Evolutionary conservation across 23 tunicate species (phyloP).

Genomic region (Styela clava): DNA sequence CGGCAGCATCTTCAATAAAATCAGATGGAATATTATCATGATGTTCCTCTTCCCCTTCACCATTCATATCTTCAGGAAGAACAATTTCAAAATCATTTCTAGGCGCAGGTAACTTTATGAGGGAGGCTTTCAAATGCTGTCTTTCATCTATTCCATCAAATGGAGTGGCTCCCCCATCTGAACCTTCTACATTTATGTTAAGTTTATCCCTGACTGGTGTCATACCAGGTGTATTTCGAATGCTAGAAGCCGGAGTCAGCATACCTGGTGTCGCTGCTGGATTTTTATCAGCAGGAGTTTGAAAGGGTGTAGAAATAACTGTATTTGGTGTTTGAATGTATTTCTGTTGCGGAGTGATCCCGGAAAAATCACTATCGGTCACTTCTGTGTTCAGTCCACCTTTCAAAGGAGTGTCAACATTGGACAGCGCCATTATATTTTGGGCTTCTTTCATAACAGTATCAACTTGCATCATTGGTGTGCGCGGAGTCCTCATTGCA

Average conservation of each 20-base stretch:
- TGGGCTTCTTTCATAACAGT: conserved; percentile 88
- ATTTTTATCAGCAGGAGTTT: conserved; percentile 36
- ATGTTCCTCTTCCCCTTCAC: conserved; percentile 28
- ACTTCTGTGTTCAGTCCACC: conserved; percentile 93
- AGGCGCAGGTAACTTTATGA: conserved; percentile 66
- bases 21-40: conserved; percentile 23
- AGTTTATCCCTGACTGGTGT: conserved; percentile 96
- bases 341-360: conserved; percentile 72
- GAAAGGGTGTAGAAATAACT: conserved; percentile 76
- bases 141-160: conserved; percentile 52
- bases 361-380: conserved; percentile 82
- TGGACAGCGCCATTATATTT: conserved; percentile 84
- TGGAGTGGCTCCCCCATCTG: conserved; percentile 73
- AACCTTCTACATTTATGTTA: conserved; percentile 63
- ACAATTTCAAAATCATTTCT: conserved; percentile 95
- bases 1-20: conserved; percentile 86
- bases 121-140: conserved; percentile 47
- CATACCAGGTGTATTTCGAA: conserved; percentile 66
- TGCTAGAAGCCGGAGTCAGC: conserved; percentile 52
- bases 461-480: conserved; percentile 86
- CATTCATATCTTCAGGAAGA: conserved; percentile 72
- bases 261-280: conserved; percentile 74
- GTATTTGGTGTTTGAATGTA: conserved; percentile 93
- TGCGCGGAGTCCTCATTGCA: conserved; percentile 61
- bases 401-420: conserved; percentile 91